Evolutionary conservation across 2,888 invertebrate species (phyloP), one percentile per base, ranked within the genome.

Genomic region (Nephrocerus scutellatus): DNA sequence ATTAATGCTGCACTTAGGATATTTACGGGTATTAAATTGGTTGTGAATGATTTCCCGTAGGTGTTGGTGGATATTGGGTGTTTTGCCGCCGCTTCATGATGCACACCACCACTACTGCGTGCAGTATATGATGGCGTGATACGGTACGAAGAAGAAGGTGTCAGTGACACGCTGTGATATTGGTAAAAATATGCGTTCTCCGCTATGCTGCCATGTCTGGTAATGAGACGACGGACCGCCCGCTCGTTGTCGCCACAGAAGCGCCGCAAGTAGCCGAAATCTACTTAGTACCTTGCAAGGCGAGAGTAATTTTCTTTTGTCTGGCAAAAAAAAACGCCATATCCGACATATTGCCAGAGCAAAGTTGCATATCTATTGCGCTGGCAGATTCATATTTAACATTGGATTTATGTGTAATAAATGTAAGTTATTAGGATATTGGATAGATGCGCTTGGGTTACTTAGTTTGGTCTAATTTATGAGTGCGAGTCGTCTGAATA

Each of bases 1-100:
- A 63, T 65, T 65, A 64, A 61, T 53, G 57, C 55, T 53, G 56
- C 62, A 60, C 57, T 61, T 51, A 55, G 55, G 51, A 62, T 62
- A 63, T 63, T 61, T 62, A 61, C 59, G 59, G 60, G 47, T 54
- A 54, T 54, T 59, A 61, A 62, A 62, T 60, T 59, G 60, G 49
- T 52, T 42, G 43, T 45, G 43, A 41, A 39, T 46, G 43, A 45
- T 45, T 41, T 40, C 40, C 2, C 41, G 42, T 43, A 39, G 47
- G 44, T 43, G 39, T 43, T 40, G 41, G 43, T 36, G 41, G 36
- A 41, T 29, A 41, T 47, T 33, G 45, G 41, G 39, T 44, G 47
- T 48, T n/a, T n/a, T n/a, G n/a, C n/a, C n/a, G n/a, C n/a, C n/a
- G n/a, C n/a, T n/a, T n/a, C n/a, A n/a, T n/a, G n/a, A n/a, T n/a